Base-by-base conservation (phyloP, 2,888 invertebrate species). In the Argyra leucocephala region DNA sequence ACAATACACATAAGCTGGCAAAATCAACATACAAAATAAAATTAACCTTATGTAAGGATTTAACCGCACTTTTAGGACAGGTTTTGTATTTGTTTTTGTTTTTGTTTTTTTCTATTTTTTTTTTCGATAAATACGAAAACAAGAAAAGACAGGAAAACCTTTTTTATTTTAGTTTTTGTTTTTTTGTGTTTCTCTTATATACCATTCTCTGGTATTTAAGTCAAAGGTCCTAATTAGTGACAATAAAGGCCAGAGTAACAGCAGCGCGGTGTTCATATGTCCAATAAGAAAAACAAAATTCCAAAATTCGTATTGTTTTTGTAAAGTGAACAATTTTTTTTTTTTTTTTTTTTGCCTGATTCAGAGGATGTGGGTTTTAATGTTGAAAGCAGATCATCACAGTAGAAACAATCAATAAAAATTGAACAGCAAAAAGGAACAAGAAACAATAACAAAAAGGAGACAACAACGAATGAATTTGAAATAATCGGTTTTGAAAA, bases 181-280 rank as follows among this genome's bases (percentile, higher is more conserved):
- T n/a, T n/a, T n/a, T n/a, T n/a, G n/a, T n/a, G n/a, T 48, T 48
- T 37, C 12, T 37, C 12, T 26, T 6, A 26, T 31, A 12, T 26
- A 31, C 7, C 7, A 31, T 31, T 31, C 48, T 5, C 18, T 48
- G 48, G 48, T 48, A 48, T 48, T n/a, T 18, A 18, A 15, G 6
- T 48, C n/a, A 48, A 48, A n/a, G n/a, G 48, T 48, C 48, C 48
- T 48, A 48, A 48, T 48, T 48, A 48, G n/a, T 48, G 48, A 15
- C n/a, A 18, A 48, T 48, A 48, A 48, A 48, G 31, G 31, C 12
- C 12, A 7, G 31, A n/a, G 10, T 31, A 12, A 12, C n/a, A 48
- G 48, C 48, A 48, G 18, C 48, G 5, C 5, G 31, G 6, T 18
- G 48, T 18, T 48, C 18, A 48, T 37, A 48, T 48, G 48, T 48